Conservation (phyloP, 2,797 vertebrate genomes). For the Megalops cyprinoides region DNA sequence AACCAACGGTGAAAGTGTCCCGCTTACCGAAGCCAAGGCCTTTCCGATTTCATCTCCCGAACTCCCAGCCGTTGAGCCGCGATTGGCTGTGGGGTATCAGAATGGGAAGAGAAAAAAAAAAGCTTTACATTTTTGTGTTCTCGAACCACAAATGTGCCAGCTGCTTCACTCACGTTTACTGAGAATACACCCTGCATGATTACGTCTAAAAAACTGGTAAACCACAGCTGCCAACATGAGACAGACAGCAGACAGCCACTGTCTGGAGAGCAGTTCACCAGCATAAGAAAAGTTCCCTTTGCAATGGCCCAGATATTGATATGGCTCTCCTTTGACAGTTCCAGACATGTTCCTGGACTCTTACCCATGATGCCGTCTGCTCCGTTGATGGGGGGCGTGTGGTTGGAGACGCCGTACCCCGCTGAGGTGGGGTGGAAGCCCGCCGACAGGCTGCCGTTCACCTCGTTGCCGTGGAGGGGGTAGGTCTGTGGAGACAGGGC, state of each 20-base stretch:
- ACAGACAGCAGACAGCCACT: too few species aligned
- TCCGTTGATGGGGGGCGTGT: slow-evolving; percentile 87
- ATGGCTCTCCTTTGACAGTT: too few species aligned
- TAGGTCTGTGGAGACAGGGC: slow-evolving; percentile 83
- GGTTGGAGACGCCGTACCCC: slow-evolving; percentile 82
- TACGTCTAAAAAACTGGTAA: too few species aligned
- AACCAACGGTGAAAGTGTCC: not conserved
- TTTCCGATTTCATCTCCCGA: slow-evolving; percentile 96
- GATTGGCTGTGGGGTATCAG: slow-evolving; percentile 71
- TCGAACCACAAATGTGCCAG: too few species aligned
- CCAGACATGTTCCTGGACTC: too few species aligned
- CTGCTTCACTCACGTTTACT: too few species aligned
- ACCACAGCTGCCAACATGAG: too few species aligned
- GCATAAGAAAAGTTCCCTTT: too few species aligned
- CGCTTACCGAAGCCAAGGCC: slow-evolving; percentile 93
- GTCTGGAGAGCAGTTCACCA: too few species aligned
- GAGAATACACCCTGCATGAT: too few species aligned
- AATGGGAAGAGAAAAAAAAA: not conserved
- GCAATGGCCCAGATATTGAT: too few species aligned
- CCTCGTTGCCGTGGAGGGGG: slow-evolving; percentile 89
- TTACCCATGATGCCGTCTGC: slow-evolving; percentile 87
- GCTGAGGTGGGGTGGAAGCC: slow-evolving; percentile 82
- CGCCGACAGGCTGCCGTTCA: slow-evolving; percentile 81
- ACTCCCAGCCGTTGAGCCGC: slow-evolving; percentile 83
- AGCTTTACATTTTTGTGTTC: not conserved